Conservation (phyloP, 1,140 invertebrate genomes). For the Tribolium madens region DNA sequence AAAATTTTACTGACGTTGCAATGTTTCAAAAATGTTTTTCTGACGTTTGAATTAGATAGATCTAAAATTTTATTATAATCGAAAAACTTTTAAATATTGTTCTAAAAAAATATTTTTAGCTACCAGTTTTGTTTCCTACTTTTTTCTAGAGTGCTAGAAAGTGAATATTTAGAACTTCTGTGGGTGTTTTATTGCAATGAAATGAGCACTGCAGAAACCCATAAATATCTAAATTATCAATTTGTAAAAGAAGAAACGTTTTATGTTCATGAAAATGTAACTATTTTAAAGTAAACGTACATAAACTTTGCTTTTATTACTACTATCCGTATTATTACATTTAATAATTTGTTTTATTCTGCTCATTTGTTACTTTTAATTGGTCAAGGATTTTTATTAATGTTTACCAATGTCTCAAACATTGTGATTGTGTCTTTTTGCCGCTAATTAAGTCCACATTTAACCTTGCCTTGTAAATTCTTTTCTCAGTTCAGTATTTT, state of each 20-base stretch:
- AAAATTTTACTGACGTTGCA: too few relatives aligned
- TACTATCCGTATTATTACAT: too few relatives aligned
- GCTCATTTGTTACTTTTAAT: neutral
- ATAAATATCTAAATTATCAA: neutral
- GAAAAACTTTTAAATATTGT: too few relatives aligned
- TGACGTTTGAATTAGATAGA: too few relatives aligned
- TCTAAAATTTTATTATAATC: too few relatives aligned
- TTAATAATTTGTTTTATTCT: neutral
- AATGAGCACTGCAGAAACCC: neutral
- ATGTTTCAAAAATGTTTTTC: too few relatives aligned
- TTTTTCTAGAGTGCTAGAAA: neutral
- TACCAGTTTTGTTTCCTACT: neutral
- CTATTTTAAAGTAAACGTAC: neutral
- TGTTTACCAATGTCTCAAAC: neutral
- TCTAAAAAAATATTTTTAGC: neutral
- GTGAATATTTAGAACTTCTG: neutral
- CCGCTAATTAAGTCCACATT: too few relatives aligned
- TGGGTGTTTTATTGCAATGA: neutral
- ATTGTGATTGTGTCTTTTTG: neutral
- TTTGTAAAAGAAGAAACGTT: neutral
- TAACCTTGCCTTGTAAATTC: too few relatives aligned
- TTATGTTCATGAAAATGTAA: neutral
- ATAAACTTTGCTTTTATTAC: too few relatives aligned
- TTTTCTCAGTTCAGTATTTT: too few relatives aligned
- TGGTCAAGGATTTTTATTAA: neutral